Base-by-base conservation (phyloP, 2,113 vertebrate species). In the Colaptes auratus region DNA sequence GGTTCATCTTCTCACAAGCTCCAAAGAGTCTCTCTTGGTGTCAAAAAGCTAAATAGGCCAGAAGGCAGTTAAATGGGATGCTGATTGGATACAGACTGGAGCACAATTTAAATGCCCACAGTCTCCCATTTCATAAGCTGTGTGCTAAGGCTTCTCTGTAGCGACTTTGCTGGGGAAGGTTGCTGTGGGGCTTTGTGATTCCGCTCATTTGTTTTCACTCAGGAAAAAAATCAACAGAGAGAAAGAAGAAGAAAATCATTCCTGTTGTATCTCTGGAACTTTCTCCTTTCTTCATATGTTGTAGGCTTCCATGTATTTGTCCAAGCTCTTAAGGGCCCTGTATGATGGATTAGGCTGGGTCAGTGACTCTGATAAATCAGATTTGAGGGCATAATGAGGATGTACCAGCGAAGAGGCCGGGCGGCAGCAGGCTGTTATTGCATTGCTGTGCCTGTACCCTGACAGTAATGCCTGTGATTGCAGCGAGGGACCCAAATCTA, bases 41-140 rank as follows among this genome's bases (percentile, higher is more conserved):
- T 94, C 76, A 88, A 77, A 73, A 92, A 79, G 86, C 69, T 86
- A 89, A 93, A 85, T 86, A 91, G 67, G 61, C 48, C 73, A 53
- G 64, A 69, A 78, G 78, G 12, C 72, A 6, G 6, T 33, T 70
- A 87, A 92, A 89, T 60, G 48, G 56, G 80, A 66, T n/a, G 42
- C 65, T 95, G 88, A 89, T 91, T 89, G 86, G 78, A 35, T 71
- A 63, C 10, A 27, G 46, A 31, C 83, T 88, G 8, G 35, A 69
- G 60, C 44, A 52, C 53, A 56, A 20, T 89, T 91, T 93, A 64
- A 89, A 78, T 64, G 80, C 76, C 56, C 15, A n/a, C 4, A 3
- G 50, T 74, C 67, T 88, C 52, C 56, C 18, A 7, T 91, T 85
- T 77, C 5, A 27, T n/a, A 60, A 60, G 25, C 44, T 60, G 8